A percentile compares a stretch with the other conserved stretches of the same genome.
Conservation (phyloP, 2,113 vertebrate genomes). For the Ascaphus truei region DNA sequence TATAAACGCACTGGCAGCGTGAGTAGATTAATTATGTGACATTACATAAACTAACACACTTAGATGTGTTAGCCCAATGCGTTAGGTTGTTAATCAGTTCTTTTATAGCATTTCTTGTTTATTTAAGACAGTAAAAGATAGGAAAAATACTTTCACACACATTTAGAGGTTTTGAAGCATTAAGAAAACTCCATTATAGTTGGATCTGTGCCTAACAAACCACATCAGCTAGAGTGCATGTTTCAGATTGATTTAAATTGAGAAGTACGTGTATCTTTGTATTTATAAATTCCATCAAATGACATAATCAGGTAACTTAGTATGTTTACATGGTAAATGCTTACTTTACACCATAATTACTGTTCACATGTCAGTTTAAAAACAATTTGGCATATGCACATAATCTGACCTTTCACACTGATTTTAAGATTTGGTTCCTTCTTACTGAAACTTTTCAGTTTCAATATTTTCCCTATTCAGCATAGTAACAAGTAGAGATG, state of each 20-base stretch:
- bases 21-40: constrained; percentile 56
- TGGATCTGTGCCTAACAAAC: constrained; percentile 28
- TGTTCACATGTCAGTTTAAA: not conserved
- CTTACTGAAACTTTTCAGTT: not conserved
- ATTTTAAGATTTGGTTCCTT: not conserved
- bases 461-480: no score
- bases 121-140: constrained; percentile 42
- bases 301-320: constrained; percentile 4
- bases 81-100: constrained; percentile 44
- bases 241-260: not conserved
- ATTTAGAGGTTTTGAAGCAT: constrained; percentile 28
- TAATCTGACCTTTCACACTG: not conserved
- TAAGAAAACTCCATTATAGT: constrained; percentile 39
- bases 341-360: not conserved
- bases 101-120: constrained; percentile 42
- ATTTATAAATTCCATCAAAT: constrained; percentile 13
- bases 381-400: not conserved
- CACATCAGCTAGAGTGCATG: not conserved
- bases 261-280: constrained; percentile 3
- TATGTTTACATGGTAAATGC: not conserved
- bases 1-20: constrained; percentile 53
- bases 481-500: no score
- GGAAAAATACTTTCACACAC: constrained; percentile 21
- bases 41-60: constrained; percentile 41
- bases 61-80: constrained; percentile 50